Conservation (phyloP, 2,113 vertebrate species). For the Emydura subglobosa region DNA sequence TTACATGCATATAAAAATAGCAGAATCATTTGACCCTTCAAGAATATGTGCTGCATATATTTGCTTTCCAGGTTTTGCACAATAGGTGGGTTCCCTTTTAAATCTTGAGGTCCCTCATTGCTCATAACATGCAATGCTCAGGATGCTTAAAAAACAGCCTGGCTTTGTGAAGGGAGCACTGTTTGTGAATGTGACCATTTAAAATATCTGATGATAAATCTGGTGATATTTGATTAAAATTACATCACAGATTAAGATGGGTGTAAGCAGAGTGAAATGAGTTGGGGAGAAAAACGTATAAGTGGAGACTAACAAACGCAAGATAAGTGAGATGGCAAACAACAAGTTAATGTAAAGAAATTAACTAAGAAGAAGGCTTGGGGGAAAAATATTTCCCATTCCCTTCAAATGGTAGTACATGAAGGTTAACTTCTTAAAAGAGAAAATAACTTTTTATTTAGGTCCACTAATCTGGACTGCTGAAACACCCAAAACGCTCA, state of each 20-base stretch:
- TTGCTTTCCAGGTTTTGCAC: not conserved
- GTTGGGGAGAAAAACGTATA: not conserved
- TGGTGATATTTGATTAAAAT: not conserved
- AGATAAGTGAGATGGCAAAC: not conserved
- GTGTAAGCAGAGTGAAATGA: not conserved
- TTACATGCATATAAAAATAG: not conserved
- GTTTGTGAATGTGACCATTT: not conserved
- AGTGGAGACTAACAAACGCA: not conserved
- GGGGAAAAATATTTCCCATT: fast-evolving
- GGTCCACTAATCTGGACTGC: not conserved
- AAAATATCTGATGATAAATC: not conserved
- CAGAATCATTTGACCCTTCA: not conserved
- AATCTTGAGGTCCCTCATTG: fast-evolving
- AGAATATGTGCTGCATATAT: not conserved
- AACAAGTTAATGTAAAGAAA: not conserved
- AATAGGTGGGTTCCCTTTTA: not conserved
- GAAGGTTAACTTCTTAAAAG: not conserved
- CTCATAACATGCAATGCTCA: not conserved
- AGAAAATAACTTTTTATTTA: not conserved
- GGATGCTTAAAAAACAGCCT: not conserved
- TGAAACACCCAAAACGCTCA: not conserved
- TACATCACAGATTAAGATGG: not conserved
- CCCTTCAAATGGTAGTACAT: not conserved
- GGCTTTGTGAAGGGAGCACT: fast-evolving
- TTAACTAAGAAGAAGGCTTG: not conserved